Conservation (phyloP, 2,113 vertebrate species). For the Corvus moneduloides region DNA sequence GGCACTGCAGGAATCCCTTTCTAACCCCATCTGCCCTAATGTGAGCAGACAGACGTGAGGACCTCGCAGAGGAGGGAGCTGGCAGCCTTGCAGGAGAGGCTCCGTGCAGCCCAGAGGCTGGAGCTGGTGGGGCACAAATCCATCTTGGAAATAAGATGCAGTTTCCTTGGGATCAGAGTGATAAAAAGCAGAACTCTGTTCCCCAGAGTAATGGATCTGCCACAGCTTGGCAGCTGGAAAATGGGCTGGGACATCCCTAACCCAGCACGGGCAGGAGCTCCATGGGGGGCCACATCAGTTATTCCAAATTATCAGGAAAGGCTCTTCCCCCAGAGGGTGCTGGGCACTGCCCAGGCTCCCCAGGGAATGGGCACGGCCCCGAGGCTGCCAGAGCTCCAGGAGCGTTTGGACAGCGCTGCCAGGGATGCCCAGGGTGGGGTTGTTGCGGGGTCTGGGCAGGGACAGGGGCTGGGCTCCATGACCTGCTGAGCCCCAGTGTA, state of each 20-base stretch:
- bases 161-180: background rate
- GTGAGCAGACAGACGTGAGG: accelerated
- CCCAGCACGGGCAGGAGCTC: background rate
- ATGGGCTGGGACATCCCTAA: background rate
- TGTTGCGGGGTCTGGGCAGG: background rate
- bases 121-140: background rate
- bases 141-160: background rate
- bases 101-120: background rate
- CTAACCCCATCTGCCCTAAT: background rate
- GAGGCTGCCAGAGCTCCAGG: background rate
- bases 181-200: background rate
- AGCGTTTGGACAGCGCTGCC: background rate
- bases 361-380: background rate
- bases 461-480: background rate
- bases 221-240: background rate
- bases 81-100: background rate
- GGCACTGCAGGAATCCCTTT: background rate
- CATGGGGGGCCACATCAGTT: accelerated
- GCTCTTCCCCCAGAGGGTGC: background rate
- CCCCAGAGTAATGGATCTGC: background rate
- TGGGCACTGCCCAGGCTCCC: background rate
- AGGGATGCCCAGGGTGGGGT: background rate
- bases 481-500: too few species aligned
- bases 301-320: background rate
- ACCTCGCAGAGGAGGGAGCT: background rate